These are phyloP conservation scores for Cantharis rufa DNA, from an alignment of 2,888 invertebrate genomes.

Conservation along the genomic window DNA sequence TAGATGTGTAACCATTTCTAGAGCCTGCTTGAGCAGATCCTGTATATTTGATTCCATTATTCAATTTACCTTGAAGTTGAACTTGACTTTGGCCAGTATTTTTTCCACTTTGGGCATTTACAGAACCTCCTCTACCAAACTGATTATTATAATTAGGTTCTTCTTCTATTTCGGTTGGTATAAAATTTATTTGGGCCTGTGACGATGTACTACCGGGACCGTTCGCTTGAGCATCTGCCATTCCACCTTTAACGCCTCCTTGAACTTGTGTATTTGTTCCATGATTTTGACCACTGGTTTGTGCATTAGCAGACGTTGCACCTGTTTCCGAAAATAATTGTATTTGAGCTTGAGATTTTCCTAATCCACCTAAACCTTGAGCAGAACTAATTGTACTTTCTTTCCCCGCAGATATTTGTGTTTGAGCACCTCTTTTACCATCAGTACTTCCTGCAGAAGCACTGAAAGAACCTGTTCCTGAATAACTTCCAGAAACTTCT, in stretches of 20 bases:
- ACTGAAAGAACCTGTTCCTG: slow-evolving; percentile 77
- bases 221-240: slow-evolving; percentile 84
- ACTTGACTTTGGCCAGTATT: slow-evolving; percentile 80
- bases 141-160: slow-evolving; percentile 58
- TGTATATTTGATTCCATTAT: slow-evolving; percentile 58
- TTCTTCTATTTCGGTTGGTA: slow-evolving; percentile 70
- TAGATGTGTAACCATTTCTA: slow-evolving; percentile 62
- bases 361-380: slow-evolving; percentile 70
- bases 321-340: slow-evolving; percentile 77
- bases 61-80: slow-evolving; percentile 80
- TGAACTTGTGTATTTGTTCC: slow-evolving; percentile 81
- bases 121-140: slow-evolving; percentile 76
- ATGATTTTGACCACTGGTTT: slow-evolving; percentile 74
- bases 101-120: slow-evolving; percentile 77
- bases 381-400: slow-evolving; percentile 77
- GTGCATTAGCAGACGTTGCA: slow-evolving; percentile 74
- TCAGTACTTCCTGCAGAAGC: slow-evolving; percentile 82
- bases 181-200: slow-evolving; percentile 87
- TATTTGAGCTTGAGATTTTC: slow-evolving; percentile 78
- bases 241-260: slow-evolving; percentile 79
- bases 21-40: slow-evolving; percentile 85
- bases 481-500: slow-evolving; percentile 80
- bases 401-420: slow-evolving; percentile 71
- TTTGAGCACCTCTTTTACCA: slow-evolving; percentile 71
- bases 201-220: slow-evolving; percentile 85